A percentile compares a stretch with the other conserved stretches of the same genome.
Conservation (phyloP, 2,113 vertebrate genomes). For the Bothrops jararaca region DNA sequence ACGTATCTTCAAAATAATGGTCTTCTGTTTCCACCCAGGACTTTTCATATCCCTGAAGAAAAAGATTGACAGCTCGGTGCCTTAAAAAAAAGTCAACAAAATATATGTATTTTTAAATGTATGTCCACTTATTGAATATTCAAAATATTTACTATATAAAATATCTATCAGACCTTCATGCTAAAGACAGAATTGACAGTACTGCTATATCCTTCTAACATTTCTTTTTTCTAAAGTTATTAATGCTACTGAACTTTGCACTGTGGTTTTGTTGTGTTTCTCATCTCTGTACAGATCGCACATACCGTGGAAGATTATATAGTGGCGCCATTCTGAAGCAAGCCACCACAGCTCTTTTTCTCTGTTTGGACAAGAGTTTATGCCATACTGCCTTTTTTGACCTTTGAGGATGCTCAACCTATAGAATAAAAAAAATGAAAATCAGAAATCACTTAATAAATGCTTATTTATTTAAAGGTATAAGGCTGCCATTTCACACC, state of each 20-base stretch:
- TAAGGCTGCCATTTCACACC: not conserved
- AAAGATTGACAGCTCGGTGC: constrained; percentile 93
- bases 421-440: constrained; percentile 16
- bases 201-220: not conserved
- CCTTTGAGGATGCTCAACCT: constrained; percentile 96
- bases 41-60: constrained; percentile 95
- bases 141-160: not conserved
- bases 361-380: constrained; percentile 92
- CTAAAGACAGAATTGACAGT: not conserved
- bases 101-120: not conserved
- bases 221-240: not conserved
- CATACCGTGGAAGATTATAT: constrained; percentile 91
- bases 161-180: too few relatives aligned
- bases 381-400: constrained; percentile 98
- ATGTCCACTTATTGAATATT: not conserved
- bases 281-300: not conserved
- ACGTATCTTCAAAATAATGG: constrained; percentile 95
- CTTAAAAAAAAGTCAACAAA: constrained; percentile 64
- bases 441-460: constrained; percentile 8
- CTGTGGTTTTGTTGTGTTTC: not conserved
- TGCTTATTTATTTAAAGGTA: not conserved
- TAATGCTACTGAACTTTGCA: not conserved
- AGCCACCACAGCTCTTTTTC: constrained; percentile 92
- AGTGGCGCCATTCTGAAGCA: constrained; percentile 97
- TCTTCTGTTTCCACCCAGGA: constrained; percentile 97